Base-by-base conservation (phyloP, 2,888 invertebrate species). In the Aspidiotus rigidus region DNA sequence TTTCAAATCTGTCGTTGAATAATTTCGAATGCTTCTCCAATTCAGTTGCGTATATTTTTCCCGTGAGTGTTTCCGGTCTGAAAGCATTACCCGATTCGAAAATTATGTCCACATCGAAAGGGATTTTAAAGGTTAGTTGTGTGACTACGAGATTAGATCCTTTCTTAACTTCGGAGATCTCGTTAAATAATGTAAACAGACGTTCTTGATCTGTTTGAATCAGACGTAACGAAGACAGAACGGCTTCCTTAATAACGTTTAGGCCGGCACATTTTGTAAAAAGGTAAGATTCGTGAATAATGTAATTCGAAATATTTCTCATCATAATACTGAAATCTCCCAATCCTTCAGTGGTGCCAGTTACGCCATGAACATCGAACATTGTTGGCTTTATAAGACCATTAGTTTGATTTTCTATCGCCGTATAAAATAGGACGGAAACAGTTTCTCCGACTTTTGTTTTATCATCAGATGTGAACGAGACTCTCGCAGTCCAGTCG, bases 401-500 rank as follows among this genome's bases (percentile, higher is more conserved):
- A 72, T 83, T 81, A 0, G 84, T 83, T 72, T 77, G 77, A 74
- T 88, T 88, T 75, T 94, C 94, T 10, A 93, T 79, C 0, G 90
- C 91, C 2, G 85, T 84, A 76, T 93, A 93, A 85, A 91, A 91
- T 16, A 93, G 79, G 0, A 93, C 74, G 0, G 88, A 86, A 15
- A 55, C 42, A 8, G 64, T 62, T 60, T 60, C 62, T 41, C 54
- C 64, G 3, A 64, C 40, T 39, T 39, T 53, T 17, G 49, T 53
- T 55, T 64, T 70, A 76, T 84, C 84, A 77, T 80, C 78, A 64
- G 82, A 78, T 69, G 81, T 80, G 0, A 88, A 86, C 67, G 82
- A 80, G 64, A 98, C 85, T 73, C 92, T 83, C 0, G 90, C 90
- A 0, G 93, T 92, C 96, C 97, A 97, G 75, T 95, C 94, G 0